phyloP scores from a whole-genome alignment of 2,888 invertebrate species.

The Phyto melanocephala region DNA sequence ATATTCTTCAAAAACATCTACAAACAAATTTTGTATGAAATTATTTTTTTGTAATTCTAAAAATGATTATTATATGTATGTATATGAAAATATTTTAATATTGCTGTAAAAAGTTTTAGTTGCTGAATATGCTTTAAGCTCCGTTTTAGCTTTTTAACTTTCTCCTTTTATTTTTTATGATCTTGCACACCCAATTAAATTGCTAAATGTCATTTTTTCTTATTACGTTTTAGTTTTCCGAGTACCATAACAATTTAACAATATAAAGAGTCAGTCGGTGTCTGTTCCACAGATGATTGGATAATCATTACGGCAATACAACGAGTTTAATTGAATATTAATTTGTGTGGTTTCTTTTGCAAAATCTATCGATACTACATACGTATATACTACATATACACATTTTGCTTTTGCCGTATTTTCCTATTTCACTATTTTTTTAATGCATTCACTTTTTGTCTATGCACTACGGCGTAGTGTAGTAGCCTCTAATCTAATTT shows the following conservation, averaged over 20 bases:
- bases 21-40: no score
- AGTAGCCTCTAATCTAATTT: conserved; percentile 10
- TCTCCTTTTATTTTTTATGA: no score
- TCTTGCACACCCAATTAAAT: no score
- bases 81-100: no score
- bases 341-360: conserved; percentile 18
- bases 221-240: conserved; percentile 44
- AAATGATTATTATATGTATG: no score
- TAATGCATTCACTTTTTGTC: conserved; percentile 74
- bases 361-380: background rate
- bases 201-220: conserved; percentile 2
- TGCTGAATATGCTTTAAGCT: no score
- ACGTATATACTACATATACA: background rate
- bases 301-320: conserved; percentile 37
- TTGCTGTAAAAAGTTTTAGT: no score
- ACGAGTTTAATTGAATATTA: conserved; percentile 35
- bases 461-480: conserved; percentile 67
- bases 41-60: no score
- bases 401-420: background rate
- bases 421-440: no score
- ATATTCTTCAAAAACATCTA: no score
- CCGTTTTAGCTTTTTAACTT: no score
- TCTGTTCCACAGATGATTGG: background rate
- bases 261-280: background rate
- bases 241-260: background rate